A percentile compares a stretch with the other conserved stretches of the same genome.
phyloP scores from a whole-genome alignment of 1,140 invertebrate species.

The Drosophila pseudoobscura region DNA sequence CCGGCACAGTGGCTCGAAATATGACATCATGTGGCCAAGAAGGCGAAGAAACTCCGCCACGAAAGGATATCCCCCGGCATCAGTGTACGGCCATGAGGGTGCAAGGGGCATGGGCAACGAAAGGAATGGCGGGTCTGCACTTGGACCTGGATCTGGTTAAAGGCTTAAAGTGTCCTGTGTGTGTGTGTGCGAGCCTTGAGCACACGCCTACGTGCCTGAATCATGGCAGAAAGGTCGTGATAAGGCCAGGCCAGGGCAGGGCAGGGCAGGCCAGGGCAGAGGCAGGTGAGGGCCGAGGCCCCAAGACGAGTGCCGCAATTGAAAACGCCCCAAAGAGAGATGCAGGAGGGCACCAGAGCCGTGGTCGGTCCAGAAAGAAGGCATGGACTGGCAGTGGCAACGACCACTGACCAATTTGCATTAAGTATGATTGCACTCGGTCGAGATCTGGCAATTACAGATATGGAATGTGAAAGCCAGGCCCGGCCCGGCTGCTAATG shows the following conservation, averaged over 20 bases:
- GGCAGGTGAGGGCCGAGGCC: slow-evolving; percentile 13
- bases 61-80: no score
- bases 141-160: slow-evolving; percentile 37
- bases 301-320: slow-evolving; percentile 49
- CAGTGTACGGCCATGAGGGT: no score
- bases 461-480: slow-evolving; percentile 37
- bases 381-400: neutral
- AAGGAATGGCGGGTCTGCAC: neutral
- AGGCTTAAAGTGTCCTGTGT: slow-evolving; percentile 52
- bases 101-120: no score
- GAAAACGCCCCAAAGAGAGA: slow-evolving; percentile 19
- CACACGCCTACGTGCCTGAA: slow-evolving; percentile 60
- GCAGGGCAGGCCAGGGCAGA: slow-evolving; percentile 2
- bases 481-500: slow-evolving; percentile 25
- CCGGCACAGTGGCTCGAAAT: neutral
- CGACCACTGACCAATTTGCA: slow-evolving; percentile 31
- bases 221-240: slow-evolving; percentile 52
- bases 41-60: no score
- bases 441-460: slow-evolving; percentile 55
- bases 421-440: slow-evolving; percentile 55
- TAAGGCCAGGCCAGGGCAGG: slow-evolving; percentile 27
- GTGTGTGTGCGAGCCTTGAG: slow-evolving; percentile 37
- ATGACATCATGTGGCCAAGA: no score
- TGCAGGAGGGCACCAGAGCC: neutral
- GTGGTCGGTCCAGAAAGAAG: no score